A percentile compares a stretch with the other conserved stretches of the same genome.
These are phyloP conservation scores for Vidua macroura DNA, from an alignment of 2,113 vertebrate genomes.

Conservation along the genomic window DNA sequence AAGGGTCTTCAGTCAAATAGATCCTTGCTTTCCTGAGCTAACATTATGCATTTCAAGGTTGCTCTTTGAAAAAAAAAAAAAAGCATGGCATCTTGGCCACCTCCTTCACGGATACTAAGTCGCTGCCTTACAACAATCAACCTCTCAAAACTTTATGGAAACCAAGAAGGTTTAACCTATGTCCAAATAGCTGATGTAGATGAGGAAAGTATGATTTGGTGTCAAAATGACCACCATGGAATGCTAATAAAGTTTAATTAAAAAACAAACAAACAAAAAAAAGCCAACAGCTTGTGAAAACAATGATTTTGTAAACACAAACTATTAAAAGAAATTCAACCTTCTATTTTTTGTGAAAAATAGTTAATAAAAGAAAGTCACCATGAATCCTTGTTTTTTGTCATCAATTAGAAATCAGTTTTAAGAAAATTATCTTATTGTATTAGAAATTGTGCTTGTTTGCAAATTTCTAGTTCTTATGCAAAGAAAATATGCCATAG, in stretches of 20 bases:
- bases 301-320: not conserved
- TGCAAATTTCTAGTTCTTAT: not conserved
- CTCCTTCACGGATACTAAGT: not conserved
- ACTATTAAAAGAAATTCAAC: not conserved
- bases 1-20: not conserved
- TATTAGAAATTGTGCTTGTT: not conserved
- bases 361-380: not conserved
- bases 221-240: not conserved
- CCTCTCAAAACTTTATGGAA: not conserved
- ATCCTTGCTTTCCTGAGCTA: not conserved
- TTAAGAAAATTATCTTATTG: not conserved
- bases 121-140: not conserved
- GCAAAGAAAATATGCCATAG: not conserved
- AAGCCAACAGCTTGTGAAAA: not conserved
- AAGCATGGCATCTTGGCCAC: not conserved
- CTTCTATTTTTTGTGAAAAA: not conserved
- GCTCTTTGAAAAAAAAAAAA: not conserved
- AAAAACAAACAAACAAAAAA: not conserved
- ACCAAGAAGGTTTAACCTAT: not conserved
- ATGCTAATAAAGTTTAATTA: not conserved
- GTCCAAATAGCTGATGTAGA: accelerated
- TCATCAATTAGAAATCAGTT: not conserved
- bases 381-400: not conserved
- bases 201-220: not conserved
- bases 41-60: not conserved